Conservation (phyloP, 2,113 vertebrate genomes). For the Thunnus thynnus region DNA sequence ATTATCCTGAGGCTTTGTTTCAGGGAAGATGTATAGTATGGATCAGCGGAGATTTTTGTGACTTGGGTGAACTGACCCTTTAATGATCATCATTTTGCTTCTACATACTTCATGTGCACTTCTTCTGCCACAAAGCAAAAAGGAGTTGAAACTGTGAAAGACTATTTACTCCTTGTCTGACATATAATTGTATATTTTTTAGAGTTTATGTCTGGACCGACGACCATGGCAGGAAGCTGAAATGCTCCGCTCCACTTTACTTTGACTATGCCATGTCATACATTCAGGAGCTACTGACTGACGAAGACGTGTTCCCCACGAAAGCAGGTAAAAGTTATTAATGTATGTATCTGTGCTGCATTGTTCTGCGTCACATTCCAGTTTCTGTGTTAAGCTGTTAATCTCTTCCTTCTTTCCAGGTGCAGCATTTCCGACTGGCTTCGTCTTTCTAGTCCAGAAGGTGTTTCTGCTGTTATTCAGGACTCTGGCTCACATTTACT, state of each 20-base stretch:
- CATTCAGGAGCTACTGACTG: conserved; percentile 86
- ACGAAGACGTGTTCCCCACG: conserved; percentile 87
- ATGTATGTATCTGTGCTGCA: background rate
- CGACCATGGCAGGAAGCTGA: conserved; percentile 87
- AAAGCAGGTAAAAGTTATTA: conserved; percentile 79
- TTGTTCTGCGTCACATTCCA: background rate
- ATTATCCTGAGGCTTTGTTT: too few species aligned
- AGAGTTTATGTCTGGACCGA: conserved; percentile 86
- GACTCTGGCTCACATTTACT: conserved; percentile 87
- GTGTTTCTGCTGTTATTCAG: conserved; percentile 87
- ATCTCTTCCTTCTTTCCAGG: conserved; percentile 61
- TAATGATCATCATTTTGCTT: background rate
- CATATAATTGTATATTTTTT: conserved; percentile 1
- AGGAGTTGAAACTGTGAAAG: background rate
- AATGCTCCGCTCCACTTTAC: conserved; percentile 87
- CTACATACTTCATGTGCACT: background rate
- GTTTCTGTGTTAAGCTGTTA: background rate
- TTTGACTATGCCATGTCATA: conserved; percentile 88
- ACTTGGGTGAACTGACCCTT: background rate
- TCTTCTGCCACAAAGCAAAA: background rate
- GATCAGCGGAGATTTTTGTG: too few species aligned
- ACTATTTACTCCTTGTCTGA: too few species aligned
- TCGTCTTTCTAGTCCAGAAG: conserved; percentile 86
- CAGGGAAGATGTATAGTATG: too few species aligned
- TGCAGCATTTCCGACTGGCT: conserved; percentile 81